Conservation (phyloP, 1,140 invertebrate species). For the Pantala flavescens region DNA sequence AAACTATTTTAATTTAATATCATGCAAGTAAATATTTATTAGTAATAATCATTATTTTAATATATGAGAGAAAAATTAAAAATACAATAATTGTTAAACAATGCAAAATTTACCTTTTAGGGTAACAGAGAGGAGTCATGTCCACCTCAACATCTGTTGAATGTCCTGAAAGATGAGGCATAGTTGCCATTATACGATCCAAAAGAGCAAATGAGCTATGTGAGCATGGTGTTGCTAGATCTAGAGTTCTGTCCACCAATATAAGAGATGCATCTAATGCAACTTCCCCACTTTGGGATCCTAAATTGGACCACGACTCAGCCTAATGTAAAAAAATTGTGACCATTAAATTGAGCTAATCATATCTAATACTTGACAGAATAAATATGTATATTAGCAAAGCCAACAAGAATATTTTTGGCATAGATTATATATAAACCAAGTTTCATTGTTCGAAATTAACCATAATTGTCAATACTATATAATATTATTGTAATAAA, state of each 20-base stretch:
- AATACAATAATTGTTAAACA: too few relatives aligned
- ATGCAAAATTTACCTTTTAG: constrained; percentile 36
- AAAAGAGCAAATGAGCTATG: constrained; percentile 51
- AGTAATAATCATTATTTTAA: too few relatives aligned
- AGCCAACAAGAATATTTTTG: too few relatives aligned
- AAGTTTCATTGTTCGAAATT: too few relatives aligned
- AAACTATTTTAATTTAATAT: too few relatives aligned
- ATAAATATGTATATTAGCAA: constrained; percentile 17
- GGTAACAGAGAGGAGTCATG: constrained; percentile 48
- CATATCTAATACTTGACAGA: neutral
- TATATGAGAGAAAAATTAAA: too few relatives aligned
- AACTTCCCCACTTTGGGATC: constrained; percentile 35
- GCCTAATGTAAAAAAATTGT: neutral
- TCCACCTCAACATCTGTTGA: constrained; percentile 51
- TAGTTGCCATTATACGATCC: constrained; percentile 47
- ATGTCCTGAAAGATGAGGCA: constrained; percentile 52
- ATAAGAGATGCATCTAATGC: constrained; percentile 47
- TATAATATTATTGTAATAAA: too few relatives aligned
- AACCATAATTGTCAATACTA: too few relatives aligned
- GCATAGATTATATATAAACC: too few relatives aligned
- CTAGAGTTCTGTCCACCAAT: constrained; percentile 53
- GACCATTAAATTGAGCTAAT: neutral
- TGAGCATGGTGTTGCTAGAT: constrained; percentile 47
- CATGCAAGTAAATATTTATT: too few relatives aligned
- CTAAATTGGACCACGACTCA: constrained; percentile 13